Evolutionary conservation across 2,888 invertebrate species (phyloP), one percentile per base, ranked within the genome.

Genomic region (Polydrusus cervinus): DNA sequence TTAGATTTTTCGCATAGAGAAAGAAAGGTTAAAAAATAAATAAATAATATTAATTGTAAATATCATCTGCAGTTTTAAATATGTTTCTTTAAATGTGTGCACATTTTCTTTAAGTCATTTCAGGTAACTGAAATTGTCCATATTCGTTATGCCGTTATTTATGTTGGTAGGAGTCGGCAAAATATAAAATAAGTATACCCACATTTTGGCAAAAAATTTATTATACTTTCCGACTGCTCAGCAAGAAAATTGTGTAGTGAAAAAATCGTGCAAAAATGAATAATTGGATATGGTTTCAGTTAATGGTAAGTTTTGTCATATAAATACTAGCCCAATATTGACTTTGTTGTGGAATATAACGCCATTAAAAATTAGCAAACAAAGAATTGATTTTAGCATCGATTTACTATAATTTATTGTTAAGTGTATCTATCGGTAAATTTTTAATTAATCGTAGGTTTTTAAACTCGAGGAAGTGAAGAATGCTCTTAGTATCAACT

Each of bases 121-220:
- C 34, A 30, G 30, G 61, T 34, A 25, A 47, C 70, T 25, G 47
- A 70, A 25, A 47, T 61, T 60, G 61, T 61, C 34, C 60, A 70
- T 47, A 47, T 70, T 45, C 14, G 61, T 61, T 70, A 47, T 61
- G 70, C 60, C 70, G 70, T 70, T 70, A 70, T 49, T 60, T 57
- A 55, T 70, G 49, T 60, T 57, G 60, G 72, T 72, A 67, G 72
- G 72, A 67, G 67, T 67, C 60, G 47, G 57, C 34, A 67, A 72
- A 72, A 67, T 72, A 72, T 72, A 72, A 72, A 72, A 61, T 55
- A 60, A 67, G 57, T 60, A 30, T 38, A 13, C 57, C 57, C 38
- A 60, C 57, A 38, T 60, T 60, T 60, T 38, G 38, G 38, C 38
- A 60, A 60, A 55, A 60, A 38, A 30, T 60, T 11, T 60, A 40